Base-by-base conservation (phyloP, 1,140 invertebrate genomes). In the Drosophila guanche region DNA sequence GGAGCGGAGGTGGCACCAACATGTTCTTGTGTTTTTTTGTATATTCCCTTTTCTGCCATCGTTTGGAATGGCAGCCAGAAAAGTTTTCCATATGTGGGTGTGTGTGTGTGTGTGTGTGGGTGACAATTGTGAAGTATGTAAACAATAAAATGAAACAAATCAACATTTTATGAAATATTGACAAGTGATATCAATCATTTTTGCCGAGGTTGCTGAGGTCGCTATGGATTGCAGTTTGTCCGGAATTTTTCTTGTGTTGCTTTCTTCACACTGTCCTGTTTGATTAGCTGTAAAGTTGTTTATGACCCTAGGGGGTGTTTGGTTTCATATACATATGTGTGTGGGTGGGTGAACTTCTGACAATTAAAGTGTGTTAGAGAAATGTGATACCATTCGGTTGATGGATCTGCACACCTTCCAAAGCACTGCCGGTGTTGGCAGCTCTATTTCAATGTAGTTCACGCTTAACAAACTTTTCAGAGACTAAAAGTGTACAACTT, bases 121-220 rank as follows among this genome's bases (percentile, higher is more conserved):
- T 51, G 33, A 57, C 80, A 78, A 76, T 74, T 86, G 81, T 80
- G 73, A 76, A 76, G 67, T 63, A 88, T 88, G 74, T 81, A 79
- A 86, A 79, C 83, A 86, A 88, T 88, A 81, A 86, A 88, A 76
- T 81, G 60, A 79, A 37, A 88, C 78, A 88, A 88, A 88, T 88
- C 75, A 83, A 88, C 70, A 78, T 86, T 88, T 83, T 88, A 86
- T 86, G 78, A 80, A 83, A 81, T 88, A 88, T 88, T 81, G 83
- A 88, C 83, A 88, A 83, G 79, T 69, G 75, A 71, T 81, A 88
- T 88, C 78, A 88, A 88, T 88, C 83, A 88, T 68, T 50, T 62
- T 62, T 60, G 55, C 48, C 54, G 16, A 20, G 16, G 27, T 47
- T 25, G 14, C 16, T 48, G 48, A 29, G 25, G 23, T 60, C 14